Conservation (phyloP, 2,797 vertebrate genomes). For the Chelon auratus region DNA sequence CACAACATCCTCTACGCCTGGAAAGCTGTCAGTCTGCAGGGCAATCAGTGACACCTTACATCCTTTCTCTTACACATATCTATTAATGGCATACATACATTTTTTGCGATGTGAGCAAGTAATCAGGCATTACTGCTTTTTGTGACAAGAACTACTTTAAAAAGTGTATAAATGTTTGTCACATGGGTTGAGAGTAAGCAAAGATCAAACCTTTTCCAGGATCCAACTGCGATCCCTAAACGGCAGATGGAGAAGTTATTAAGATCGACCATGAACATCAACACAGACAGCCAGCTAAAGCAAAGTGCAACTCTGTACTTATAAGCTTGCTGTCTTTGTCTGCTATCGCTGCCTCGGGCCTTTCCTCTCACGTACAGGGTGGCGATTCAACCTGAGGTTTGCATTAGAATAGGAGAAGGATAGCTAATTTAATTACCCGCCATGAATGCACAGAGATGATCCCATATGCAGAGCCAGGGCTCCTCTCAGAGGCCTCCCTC, state of each 20-base stretch:
- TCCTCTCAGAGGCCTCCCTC: constrained; percentile 81
- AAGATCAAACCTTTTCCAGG: constrained; percentile 32
- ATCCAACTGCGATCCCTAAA: constrained; percentile 33
- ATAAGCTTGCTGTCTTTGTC: constrained; percentile 73
- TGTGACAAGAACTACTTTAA: background rate
- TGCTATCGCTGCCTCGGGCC: constrained; percentile 68
- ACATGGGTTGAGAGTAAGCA: constrained; percentile 23
- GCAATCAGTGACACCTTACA: constrained; percentile 69
- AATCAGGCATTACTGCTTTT: no score
- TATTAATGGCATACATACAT: background rate
- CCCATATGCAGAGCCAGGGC: constrained; percentile 80
- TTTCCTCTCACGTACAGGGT: constrained; percentile 80
- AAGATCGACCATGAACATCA: constrained; percentile 43
- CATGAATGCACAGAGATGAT: constrained; percentile 88
- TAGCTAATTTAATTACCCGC: constrained; percentile 86
- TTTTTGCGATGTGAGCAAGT: no score
- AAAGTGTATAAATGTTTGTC: background rate
- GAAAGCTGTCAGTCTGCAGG: constrained; percentile 45
- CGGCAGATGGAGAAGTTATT: constrained; percentile 51
- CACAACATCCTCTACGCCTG: constrained; percentile 61
- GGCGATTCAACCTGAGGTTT: constrained; percentile 86
- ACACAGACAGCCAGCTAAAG: constrained; percentile 39
- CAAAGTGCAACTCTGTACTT: constrained; percentile 68
- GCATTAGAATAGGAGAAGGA: constrained; percentile 86
- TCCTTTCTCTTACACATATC: constrained; percentile 40